phyloP scores from a whole-genome alignment of 2,113 vertebrate species.

The Hemicordylus capensis region DNA sequence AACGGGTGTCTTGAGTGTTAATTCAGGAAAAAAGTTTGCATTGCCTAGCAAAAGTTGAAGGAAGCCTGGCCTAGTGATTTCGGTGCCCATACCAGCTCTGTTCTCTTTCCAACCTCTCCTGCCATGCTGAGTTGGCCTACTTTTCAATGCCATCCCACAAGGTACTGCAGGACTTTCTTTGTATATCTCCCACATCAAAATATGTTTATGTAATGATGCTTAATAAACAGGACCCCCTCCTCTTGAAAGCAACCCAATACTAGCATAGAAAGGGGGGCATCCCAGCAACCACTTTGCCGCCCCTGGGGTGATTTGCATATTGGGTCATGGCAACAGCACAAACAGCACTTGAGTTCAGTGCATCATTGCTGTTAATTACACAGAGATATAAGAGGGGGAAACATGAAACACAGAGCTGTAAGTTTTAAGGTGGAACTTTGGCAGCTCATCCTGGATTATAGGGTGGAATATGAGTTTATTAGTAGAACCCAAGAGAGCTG shows the following conservation, averaged over 20 bases:
- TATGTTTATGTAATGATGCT: conserved; percentile 56
- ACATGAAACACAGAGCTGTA: too few species aligned
- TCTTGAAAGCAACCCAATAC: conserved; percentile 20
- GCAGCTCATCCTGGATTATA: neutral
- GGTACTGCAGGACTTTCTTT: conserved; percentile 54
- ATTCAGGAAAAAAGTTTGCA: neutral
- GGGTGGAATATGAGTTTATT: neutral
- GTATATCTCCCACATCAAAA: conserved; percentile 25
- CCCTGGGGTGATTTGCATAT: conserved; percentile 66
- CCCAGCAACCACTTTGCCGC: conserved; percentile 36
- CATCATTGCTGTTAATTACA: conserved; percentile 20
- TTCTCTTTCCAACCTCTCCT: conserved; percentile 1
- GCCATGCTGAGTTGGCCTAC: conserved; percentile 48
- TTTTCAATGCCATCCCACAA: conserved; percentile 58
- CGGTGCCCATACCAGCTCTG: neutral
- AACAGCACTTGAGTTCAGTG: neutral
- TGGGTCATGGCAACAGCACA: conserved; percentile 53
- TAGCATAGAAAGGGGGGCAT: conserved; percentile 17
- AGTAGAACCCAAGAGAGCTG: too few species aligned
- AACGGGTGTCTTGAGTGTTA: neutral
- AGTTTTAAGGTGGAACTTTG: neutral
- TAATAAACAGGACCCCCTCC: conserved; percentile 54
- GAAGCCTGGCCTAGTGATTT: neutral
- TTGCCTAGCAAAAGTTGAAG: neutral
- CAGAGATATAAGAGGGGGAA: conserved; percentile 13